Percentiles rank a stretch among this genome's conserved stretches.
These are phyloP conservation scores for Choristoneura rosaceana DNA, from an alignment of 2,888 invertebrate species.

Conservation along the genomic window DNA sequence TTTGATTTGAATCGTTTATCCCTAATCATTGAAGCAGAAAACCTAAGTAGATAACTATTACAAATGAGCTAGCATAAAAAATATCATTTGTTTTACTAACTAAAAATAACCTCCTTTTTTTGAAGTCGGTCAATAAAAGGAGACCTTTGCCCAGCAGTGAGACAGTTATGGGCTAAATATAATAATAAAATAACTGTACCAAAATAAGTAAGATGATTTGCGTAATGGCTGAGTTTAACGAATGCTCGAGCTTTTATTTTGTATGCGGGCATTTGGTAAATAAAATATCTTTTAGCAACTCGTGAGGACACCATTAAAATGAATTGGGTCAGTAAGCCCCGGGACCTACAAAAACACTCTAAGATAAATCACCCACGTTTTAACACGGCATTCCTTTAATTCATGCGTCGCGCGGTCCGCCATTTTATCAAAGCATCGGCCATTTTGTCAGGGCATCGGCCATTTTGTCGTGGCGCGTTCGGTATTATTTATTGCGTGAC, in stretches of 20 bases:
- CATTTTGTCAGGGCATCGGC: constrained; percentile 47
- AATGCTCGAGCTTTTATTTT: background rate
- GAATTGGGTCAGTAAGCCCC: constrained; percentile 29
- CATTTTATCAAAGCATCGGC: constrained; percentile 49
- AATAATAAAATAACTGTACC: too few relatives aligned
- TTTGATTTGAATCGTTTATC: background rate
- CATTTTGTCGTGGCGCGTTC: constrained; percentile 48
- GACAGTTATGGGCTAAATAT: too few relatives aligned
- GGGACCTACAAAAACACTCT: constrained; percentile 22
- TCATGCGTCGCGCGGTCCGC: constrained; percentile 41
- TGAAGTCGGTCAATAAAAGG: too few relatives aligned
- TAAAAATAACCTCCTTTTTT: too few relatives aligned
- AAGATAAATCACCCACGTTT: constrained; percentile 21
- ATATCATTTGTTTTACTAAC: too few relatives aligned
- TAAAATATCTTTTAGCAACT: constrained; percentile 9
- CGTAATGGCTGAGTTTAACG: background rate
- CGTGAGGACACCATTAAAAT: constrained; percentile 26
- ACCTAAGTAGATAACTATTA: too few relatives aligned
- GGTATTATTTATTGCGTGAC: constrained; percentile 54
- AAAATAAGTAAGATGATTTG: background rate
- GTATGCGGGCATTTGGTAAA: background rate
- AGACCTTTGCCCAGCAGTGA: too few relatives aligned
- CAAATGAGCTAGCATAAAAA: background rate
- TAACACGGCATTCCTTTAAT: constrained; percentile 28
- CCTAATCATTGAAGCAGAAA: background rate